Evolutionary conservation across 2,888 invertebrate species (phyloP).

Genomic region (Gastrophysa polygoni): DNA sequence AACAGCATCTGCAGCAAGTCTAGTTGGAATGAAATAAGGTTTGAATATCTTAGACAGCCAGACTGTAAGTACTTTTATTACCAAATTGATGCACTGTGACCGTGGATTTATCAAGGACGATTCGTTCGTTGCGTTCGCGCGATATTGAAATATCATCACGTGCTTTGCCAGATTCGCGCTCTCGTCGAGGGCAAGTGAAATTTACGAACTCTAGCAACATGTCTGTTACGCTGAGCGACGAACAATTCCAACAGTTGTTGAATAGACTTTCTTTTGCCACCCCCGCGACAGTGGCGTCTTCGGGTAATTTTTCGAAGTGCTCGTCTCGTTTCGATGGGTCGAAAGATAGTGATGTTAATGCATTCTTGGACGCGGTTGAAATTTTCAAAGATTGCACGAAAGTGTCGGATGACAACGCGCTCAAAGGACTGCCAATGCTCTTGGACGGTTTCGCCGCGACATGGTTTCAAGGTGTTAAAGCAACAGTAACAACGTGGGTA

Average conservation of each 20-base stretch:
- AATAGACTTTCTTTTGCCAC: not conserved
- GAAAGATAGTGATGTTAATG: constrained; percentile 25
- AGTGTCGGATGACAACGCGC: constrained; percentile 31
- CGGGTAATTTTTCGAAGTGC: constrained; percentile 26
- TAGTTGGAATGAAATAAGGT: not conserved
- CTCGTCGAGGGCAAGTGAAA: constrained; percentile 1
- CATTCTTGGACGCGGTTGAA: constrained; percentile 36
- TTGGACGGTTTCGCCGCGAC: constrained; percentile 31
- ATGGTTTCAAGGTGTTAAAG: constrained; percentile 38
- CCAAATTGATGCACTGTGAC: not conserved
- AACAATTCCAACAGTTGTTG: constrained; percentile 14
- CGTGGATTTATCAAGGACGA: not conserved
- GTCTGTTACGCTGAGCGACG: not conserved
- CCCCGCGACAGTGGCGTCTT: constrained; percentile 1
- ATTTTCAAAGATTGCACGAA: constrained; percentile 35
- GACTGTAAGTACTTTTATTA: not conserved
- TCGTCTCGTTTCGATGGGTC: constrained; percentile 27
- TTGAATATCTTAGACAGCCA: not conserved
- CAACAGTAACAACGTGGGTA: constrained; percentile 12
- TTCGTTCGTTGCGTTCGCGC: too few species aligned
- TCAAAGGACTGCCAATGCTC: constrained; percentile 38
- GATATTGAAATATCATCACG: too few species aligned
- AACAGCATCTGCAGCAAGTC: constrained; percentile 1
- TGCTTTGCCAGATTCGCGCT: not conserved
- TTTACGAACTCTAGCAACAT: not conserved